Percentiles rank a stretch among this genome's conserved stretches.
Conservation (phyloP, 2,888 invertebrate species). For the Tridacna crocea region DNA sequence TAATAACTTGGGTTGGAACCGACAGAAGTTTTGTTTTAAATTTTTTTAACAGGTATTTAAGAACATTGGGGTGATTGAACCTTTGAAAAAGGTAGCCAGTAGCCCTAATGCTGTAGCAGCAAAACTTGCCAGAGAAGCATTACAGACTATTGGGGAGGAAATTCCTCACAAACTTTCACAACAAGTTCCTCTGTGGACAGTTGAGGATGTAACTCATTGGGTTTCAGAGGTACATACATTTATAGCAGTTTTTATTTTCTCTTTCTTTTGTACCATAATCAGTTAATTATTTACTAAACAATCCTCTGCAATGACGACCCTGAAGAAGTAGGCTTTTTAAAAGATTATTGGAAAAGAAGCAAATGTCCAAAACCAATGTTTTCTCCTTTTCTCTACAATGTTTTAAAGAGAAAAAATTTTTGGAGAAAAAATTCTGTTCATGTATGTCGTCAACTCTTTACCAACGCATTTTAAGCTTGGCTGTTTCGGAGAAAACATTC, state of each 20-base stretch:
- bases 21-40: no score
- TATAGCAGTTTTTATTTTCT: not conserved
- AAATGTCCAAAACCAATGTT: not conserved
- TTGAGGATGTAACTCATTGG: slow-evolving; percentile 99
- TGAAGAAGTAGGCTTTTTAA: no score
- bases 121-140: slow-evolving; percentile 91
- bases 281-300: no score
- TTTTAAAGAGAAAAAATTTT: not conserved
- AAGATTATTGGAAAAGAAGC: not conserved
- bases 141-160: slow-evolving; percentile 94
- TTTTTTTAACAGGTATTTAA: slow-evolving; percentile 89
- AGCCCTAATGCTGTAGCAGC: slow-evolving; percentile 99
- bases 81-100: slow-evolving; percentile 97
- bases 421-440: no score
- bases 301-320: no score
- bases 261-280: no score
- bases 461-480: no score
- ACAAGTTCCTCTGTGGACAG: slow-evolving; percentile 99
- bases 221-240: slow-evolving; percentile 90
- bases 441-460: no score
- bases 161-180: slow-evolving; percentile 99
- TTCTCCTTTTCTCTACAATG: not conserved
- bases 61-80: slow-evolving; percentile 97
- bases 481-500: no score
- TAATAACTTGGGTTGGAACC: no score